Evolutionary conservation across 2,797 vertebrate species (phyloP).

Genomic region (Lagocephalus sceleratus): DNA sequence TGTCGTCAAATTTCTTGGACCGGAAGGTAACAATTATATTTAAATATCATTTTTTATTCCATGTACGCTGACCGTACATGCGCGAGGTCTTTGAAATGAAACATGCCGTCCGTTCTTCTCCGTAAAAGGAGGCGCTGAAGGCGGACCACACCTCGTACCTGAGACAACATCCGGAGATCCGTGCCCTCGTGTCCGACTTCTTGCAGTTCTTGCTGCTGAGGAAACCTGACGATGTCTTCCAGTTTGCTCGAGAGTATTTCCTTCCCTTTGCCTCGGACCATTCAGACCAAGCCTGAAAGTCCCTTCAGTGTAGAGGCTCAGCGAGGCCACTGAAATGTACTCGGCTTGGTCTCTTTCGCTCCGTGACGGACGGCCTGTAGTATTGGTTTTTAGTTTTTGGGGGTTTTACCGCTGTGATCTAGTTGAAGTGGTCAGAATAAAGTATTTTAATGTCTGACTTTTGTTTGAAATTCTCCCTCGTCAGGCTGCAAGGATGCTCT

Average conservation of each 20-base stretch:
- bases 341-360: background rate
- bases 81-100: background rate
- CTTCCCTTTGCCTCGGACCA: conserved; percentile 54
- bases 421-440: conserved; percentile 11
- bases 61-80: background rate
- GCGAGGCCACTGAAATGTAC: background rate
- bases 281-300: conserved; percentile 20
- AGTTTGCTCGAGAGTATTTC: conserved; percentile 85
- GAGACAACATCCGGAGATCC: conserved; percentile 83
- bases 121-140: conserved; percentile 82
- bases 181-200: conserved; percentile 83
- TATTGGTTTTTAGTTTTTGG: background rate
- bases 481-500: background rate
- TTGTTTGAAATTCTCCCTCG: background rate
- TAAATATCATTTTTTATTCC: background rate
- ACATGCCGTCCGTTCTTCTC: background rate
- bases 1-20: conserved; percentile 83
- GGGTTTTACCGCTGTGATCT: background rate
- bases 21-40: conserved; percentile 80
- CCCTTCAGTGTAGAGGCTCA: conserved; percentile 15
- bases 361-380: background rate
- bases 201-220: conserved; percentile 85
- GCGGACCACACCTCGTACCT: conserved; percentile 78
- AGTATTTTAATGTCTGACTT: conserved; percentile 3
- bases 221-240: conserved; percentile 80